Conservation (phyloP, 2,113 vertebrate genomes). For the Bostrychus sinensis region DNA sequence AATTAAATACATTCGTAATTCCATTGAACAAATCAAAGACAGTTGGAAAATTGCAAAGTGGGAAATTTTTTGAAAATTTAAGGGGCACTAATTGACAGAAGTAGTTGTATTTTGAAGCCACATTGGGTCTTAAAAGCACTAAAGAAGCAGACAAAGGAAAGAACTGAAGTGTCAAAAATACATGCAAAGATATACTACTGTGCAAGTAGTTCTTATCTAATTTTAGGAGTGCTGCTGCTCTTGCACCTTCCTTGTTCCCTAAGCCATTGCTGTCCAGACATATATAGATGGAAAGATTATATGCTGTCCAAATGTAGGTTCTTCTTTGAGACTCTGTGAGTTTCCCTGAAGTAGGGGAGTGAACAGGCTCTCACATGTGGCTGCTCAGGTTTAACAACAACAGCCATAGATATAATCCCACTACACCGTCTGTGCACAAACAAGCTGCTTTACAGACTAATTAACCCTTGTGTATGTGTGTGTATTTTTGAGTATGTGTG, state of each 20-base stretch:
- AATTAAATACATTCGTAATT: conserved; percentile 38
- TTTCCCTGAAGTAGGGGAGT: conserved; percentile 35
- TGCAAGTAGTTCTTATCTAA: conserved; percentile 36
- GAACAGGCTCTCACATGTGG: conserved; percentile 34
- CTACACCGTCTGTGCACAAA: conserved; percentile 1
- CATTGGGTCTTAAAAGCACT: conserved; percentile 36
- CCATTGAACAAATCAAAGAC: conserved; percentile 28
- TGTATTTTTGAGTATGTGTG: too few species aligned
- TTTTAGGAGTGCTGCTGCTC: conserved; percentile 36
- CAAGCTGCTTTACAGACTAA: conserved; percentile 3
- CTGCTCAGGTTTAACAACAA: conserved; percentile 19
- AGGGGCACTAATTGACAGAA: conserved; percentile 12
- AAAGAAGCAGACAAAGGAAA: conserved; percentile 38
- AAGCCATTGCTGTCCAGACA: conserved; percentile 33
- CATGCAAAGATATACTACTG: conserved; percentile 25
- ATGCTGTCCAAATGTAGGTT: conserved; percentile 48
- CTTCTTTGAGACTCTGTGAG: conserved; percentile 20
- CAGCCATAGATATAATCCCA: neutral
- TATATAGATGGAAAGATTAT: conserved; percentile 46
- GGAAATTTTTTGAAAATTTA: conserved; percentile 44
- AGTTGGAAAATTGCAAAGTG: conserved; percentile 9
- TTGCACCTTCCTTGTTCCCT: conserved; percentile 58
- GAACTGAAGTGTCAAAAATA: conserved; percentile 24
- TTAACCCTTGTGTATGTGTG: too few species aligned
- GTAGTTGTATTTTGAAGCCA: conserved; percentile 16